Evolutionary conservation across 2,113 vertebrate species (phyloP), one percentile per base, ranked within the genome.

Genomic region (Martes martes): DNA sequence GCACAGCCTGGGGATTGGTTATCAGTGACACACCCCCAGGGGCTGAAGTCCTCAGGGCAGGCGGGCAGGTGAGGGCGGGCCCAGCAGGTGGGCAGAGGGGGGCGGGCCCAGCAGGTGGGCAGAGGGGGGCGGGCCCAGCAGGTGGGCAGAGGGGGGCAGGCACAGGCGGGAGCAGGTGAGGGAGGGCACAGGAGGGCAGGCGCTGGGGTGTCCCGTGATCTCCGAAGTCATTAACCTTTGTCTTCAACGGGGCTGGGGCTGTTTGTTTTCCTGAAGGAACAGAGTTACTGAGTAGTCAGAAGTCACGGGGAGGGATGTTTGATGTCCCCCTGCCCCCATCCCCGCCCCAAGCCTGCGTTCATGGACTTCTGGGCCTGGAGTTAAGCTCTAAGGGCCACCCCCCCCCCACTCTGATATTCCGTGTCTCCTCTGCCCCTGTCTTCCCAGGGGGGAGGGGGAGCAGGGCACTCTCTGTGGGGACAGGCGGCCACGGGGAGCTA

Each of bases 151-250:
- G 19, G 15, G 28, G 1, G 13, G 26, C 0, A 13, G 28, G 63
- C 63, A 0, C 63, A 15, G 28, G 28, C 14, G 31, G 63, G 31
- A 33, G 63, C 28, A 7, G 63, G 61, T 6, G 15, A 18, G 47
- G 71, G 39, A 7, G 23, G 39, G 71, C 73, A 13, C 42, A 28
- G 42, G 31, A 52, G 45, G 45, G 23, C 7, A 14, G 61, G 31
- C 31, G 16, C 31, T 13, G 11, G 4, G 3, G 1, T 1, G 76
- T 28, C 86, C 28, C 21, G 26, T 89, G 94, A 71, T 50, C 4
- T 1, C 18, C 11, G 15, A 7, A 31, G 26, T 28, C 47, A 23
- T 73, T 94, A 90, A 94, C 93, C 94, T 95, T 92, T 89, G 93
- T 92, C 91, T 96, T 14, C 6, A 31, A 42, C 11, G 1, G 10